Evolutionary conservation across 2,113 vertebrate genomes (phyloP).

Genomic region (Catagonus wagneri): DNA sequence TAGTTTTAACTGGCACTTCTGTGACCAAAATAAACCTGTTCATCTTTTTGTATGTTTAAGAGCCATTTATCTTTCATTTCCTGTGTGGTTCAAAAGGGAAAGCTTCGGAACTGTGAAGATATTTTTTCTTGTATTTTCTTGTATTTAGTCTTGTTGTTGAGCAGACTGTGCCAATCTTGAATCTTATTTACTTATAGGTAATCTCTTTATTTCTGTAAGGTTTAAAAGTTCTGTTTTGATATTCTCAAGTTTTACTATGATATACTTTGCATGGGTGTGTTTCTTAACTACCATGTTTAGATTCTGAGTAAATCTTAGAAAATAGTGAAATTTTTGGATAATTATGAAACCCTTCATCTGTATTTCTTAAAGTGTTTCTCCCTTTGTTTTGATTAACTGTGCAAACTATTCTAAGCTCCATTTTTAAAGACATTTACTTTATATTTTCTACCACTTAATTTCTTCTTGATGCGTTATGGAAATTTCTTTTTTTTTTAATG

Average conservation of each 20-base stretch:
- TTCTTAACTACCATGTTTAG: background rate
- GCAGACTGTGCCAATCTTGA: background rate
- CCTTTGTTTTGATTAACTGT: background rate
- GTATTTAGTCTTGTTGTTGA: background rate
- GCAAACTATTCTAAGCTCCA: background rate
- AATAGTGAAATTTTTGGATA: background rate
- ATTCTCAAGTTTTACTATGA: background rate
- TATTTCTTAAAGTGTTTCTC: background rate
- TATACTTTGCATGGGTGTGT: background rate
- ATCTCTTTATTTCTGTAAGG: background rate
- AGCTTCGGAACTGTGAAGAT: background rate
- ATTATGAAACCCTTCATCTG: background rate
- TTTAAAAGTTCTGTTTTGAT: background rate
- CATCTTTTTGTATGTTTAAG: background rate
- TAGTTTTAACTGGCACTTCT: background rate
- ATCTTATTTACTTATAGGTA: background rate
- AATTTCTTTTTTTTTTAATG: no score
- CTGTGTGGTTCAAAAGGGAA: background rate
- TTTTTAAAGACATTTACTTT: background rate
- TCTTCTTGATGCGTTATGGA: background rate
- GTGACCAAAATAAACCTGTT: background rate
- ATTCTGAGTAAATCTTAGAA: background rate
- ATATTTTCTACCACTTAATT: background rate
- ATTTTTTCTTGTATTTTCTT: background rate
- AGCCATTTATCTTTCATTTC: background rate